Conservation (phyloP, 2,797 vertebrate species). For the Octomys mimax region DNA sequence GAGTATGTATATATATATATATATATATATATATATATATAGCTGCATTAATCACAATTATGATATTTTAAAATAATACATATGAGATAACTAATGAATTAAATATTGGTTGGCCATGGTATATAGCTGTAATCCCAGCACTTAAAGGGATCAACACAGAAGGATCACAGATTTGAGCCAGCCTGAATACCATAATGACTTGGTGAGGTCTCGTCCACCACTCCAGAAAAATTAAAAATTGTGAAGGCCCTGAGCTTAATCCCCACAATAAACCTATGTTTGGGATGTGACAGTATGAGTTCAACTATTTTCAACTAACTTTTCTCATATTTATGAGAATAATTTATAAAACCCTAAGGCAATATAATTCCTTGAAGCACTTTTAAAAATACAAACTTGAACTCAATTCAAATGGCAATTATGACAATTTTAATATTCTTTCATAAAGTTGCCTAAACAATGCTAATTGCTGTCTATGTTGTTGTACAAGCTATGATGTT, state of each 20-base stretch:
- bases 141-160: background rate
- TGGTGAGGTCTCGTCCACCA: too few species aligned
- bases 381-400: conserved; percentile 35
- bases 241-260: background rate
- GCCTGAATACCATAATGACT: background rate
- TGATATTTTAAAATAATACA: background rate
- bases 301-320: conserved; percentile 15
- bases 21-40: too few species aligned
- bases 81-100: background rate
- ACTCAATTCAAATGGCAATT: conserved; percentile 8
- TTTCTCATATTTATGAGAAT: background rate
- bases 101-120: background rate
- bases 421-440: background rate
- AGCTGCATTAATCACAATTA: background rate
- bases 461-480: background rate
- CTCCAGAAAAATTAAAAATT: background rate
- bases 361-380: background rate
- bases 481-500: conserved; percentile 18
- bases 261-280: background rate
- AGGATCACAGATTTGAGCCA: background rate
- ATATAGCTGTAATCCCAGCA: background rate
- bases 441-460: conserved; percentile 8
- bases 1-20: too few species aligned
- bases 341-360: conserved; percentile 14
- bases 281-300: background rate